Percentiles rank a stretch among this genome's conserved stretches.
These are phyloP conservation scores for Puma concolor DNA, from an alignment of 2,113 vertebrate species.

Conservation along the genomic window DNA sequence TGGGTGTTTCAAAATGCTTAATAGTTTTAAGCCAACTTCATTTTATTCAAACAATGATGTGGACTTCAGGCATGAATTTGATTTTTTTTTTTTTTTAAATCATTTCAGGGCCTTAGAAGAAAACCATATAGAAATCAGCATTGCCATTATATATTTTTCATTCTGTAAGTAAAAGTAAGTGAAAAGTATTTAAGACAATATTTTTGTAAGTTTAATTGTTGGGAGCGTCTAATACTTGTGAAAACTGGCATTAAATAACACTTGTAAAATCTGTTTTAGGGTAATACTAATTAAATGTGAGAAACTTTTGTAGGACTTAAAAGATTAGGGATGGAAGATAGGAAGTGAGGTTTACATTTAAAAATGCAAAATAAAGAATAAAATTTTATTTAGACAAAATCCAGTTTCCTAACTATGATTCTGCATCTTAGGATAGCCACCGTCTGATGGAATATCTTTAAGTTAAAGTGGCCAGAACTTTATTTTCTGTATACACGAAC, in stretches of 20 bases:
- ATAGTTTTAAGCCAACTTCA: conserved; percentile 17
- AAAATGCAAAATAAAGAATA: not conserved
- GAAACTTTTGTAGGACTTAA: not conserved
- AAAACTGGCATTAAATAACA: conserved; percentile 7
- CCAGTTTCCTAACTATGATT: not conserved
- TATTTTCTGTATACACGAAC: not conserved
- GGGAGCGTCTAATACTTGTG: not conserved
- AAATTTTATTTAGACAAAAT: not conserved
- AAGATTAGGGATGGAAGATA: not conserved
- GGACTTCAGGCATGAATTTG: not conserved
- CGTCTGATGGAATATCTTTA: not conserved
- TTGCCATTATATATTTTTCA: not conserved
- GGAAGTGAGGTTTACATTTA: not conserved
- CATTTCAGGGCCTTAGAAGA: not conserved
- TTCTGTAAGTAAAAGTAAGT: not conserved
- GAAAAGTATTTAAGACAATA: not conserved
- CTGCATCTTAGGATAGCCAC: not conserved
- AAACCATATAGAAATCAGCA: not conserved
- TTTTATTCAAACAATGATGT: conserved; percentile 14
- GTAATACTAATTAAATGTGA: not conserved
- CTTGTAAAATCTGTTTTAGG: not conserved
- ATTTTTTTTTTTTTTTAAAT: not conserved
- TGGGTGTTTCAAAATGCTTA: not conserved
- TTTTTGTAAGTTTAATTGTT: conserved; percentile 21
- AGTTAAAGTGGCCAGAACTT: not conserved